Base-by-base conservation (phyloP, 2,888 invertebrate genomes). In the Drosophila lacicola region DNA sequence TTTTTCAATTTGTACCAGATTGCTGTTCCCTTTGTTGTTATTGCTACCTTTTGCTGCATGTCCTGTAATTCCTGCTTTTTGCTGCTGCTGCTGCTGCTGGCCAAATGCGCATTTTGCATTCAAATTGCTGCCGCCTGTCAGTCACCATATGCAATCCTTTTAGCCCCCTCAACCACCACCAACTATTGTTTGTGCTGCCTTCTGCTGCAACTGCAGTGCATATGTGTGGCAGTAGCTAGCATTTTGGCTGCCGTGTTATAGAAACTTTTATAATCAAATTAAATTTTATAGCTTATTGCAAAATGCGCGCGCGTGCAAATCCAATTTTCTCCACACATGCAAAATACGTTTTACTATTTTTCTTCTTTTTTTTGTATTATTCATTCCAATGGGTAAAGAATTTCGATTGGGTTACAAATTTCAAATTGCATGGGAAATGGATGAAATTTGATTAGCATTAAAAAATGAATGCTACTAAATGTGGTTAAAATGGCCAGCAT, bases 231-330 rank as follows among this genome's bases (percentile, higher is more conserved):
- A 65, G 50, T 66, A 50, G 51, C 68, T 39, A 21, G 49, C 55
- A 49, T 46, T 72, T 63, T 46, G 63, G 14, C 41, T 58, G 41
- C 62, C 70, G 61, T 79, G 68, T 81, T 74, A 72, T 75, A 86
- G 88, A 82, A 88, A 88, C 86, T 84, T 84, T 87, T 89, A 85
- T 83, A 79, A 81, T 79, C 88, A 85, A 87, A 85, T 85, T 89
- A 81, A 87, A 87, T 85, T 87, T 89, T 75, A 85, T 89, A 73
- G 89, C 84, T 81, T 85, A 85, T 87, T 83, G 89, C 84, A 77
- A 83, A 74, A 83, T 83, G 81, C 63, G 74, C 77, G 74, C 77
- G 82, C 88, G 70, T 85, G 80, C 88, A 85, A 88, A 86, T 80
- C 78, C 86, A 88, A 88, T 88, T 88, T 86, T 68, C 71, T 69